Conservation (phyloP, 2,113 vertebrate species). For the Pandion haliaetus region DNA sequence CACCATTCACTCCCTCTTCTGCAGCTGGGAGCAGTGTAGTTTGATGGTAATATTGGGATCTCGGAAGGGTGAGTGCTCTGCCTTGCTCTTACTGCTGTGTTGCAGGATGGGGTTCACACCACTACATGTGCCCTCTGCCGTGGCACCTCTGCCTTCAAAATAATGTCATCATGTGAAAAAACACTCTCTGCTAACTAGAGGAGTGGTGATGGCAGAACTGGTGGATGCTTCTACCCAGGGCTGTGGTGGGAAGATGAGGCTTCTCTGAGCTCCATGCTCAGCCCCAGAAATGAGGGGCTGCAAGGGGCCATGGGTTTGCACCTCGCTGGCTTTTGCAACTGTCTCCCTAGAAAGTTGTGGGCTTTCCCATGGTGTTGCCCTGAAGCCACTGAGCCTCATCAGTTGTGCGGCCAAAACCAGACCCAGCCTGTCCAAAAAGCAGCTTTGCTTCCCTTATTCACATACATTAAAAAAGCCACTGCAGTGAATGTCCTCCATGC, state of each 20-base stretch:
- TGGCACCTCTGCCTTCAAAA: not conserved
- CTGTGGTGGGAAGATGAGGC: not conserved
- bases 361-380: accelerated
- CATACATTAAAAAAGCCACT: not conserved
- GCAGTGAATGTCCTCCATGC: not conserved
- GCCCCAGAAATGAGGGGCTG: not conserved
- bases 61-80: not conserved
- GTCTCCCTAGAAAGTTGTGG: not conserved
- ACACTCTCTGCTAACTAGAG: not conserved
- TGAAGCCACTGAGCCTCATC: not conserved
- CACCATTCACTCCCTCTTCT: not conserved
- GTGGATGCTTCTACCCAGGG: not conserved
- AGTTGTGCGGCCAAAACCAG: not conserved
- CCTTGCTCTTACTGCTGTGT: not conserved
- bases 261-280: not conserved
- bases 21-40: not conserved
- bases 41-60: not conserved
- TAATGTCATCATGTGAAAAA: not conserved
- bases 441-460: not conserved
- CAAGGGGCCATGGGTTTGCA: not conserved
- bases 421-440: not conserved
- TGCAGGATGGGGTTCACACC: not conserved
- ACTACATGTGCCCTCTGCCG: not conserved
- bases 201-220: not conserved
- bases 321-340: not conserved